Base-by-base conservation (phyloP, 2,888 invertebrate species). In the Selenia dentaria region DNA sequence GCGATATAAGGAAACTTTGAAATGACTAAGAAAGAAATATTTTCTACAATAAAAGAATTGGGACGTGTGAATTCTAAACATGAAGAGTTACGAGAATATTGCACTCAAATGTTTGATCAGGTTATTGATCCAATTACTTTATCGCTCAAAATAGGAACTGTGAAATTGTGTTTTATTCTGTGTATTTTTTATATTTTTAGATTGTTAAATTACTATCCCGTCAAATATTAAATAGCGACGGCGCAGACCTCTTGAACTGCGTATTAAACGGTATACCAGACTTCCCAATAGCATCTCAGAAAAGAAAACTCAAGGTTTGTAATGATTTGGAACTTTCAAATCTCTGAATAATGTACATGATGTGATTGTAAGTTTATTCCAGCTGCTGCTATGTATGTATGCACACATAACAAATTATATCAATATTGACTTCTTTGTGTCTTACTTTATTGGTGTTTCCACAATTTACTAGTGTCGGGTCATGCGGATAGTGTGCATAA, bases 211-310 rank as follows among this genome's bases (percentile, higher is more conserved):
- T 59, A 48, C 64, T 89, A 51, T 70, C 83, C 1, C 67, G 73
- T 12, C 74, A 78, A 39, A 71, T 88, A 36, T 40, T 85, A 11
- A 76, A 73, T 45, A 80, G 75, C 38, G 88, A 88, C 63, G 88
- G 83, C 0, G 74, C 70, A 14, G 70, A 77, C 47, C 24, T 88
- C 13, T 51, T 87, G 24, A 75, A 83, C 47, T 83, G 79, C 57
- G 57, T 88, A 45, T 62, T 88, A 2, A 84, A 74, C 65, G 88
- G 86, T 32, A 58, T 86, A 13, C 59, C 74, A 10, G 80, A 83
- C 51, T 69, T 57, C 57, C 43, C 64, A 20, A 41, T 51, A 11
- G 45, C 52, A 22, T 52, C 65, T 9, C 52, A 38, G 38, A 68
- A 54, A 24, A 68, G 63, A 29, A 84, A 82, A 74, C 62, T 74